A percentile compares a stretch with the other conserved stretches of the same genome.
phyloP scores from a whole-genome alignment of 2,797 vertebrate species.

The Rhabdomys pumilio region DNA sequence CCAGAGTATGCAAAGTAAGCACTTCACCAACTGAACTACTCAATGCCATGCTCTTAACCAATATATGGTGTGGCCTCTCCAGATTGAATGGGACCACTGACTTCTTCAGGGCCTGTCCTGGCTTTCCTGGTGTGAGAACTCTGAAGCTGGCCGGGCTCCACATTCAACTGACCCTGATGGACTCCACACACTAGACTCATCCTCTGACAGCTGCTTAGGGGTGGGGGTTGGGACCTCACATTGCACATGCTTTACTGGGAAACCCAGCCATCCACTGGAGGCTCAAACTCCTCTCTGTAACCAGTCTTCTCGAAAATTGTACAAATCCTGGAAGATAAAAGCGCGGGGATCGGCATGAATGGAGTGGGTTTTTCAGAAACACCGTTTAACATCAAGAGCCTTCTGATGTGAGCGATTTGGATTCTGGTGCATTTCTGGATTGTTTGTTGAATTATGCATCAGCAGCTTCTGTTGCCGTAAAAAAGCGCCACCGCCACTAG shows the following conservation, averaged over 20 bases:
- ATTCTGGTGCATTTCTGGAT: constrained; percentile 72
- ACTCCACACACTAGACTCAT: background rate
- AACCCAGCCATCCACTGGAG: constrained; percentile 4
- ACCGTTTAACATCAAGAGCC: constrained; percentile 63
- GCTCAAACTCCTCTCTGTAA: background rate
- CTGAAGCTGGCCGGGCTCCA: background rate
- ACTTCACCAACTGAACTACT: background rate
- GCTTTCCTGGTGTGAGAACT: background rate
- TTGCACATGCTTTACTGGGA: background rate
- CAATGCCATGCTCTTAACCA: background rate
- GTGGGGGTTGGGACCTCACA: background rate
- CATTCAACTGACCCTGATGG: background rate
- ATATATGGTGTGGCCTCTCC: background rate
- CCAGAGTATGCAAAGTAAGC: background rate
- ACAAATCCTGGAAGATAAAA: constrained; percentile 69
- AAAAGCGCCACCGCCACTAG: background rate
- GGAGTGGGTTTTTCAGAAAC: constrained; percentile 73
- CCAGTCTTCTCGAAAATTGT: background rate
- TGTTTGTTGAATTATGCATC: constrained; percentile 84
- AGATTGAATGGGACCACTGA: background rate
- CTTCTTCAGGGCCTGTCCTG: background rate
- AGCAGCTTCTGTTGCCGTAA: constrained; percentile 68
- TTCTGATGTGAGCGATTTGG: constrained; percentile 64
- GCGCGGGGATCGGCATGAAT: background rate
- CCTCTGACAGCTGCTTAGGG: background rate